phyloP scores from a whole-genome alignment of 2,888 invertebrate genomes.

The Adelognathus sp. region DNA sequence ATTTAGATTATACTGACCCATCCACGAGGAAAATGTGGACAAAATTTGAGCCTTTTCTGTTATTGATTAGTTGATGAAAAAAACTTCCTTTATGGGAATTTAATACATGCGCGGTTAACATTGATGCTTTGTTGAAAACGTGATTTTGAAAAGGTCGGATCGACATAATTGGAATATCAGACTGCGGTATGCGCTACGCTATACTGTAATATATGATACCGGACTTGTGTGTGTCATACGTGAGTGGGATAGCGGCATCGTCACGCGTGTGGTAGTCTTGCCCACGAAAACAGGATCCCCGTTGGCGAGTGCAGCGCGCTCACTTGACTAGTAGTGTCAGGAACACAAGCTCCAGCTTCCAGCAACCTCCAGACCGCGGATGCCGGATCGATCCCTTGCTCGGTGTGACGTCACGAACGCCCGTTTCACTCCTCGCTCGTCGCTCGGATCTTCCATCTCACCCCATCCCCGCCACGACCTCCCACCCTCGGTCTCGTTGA shows the following conservation, averaged over 20 bases:
- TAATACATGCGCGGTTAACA: no score
- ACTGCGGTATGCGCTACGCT: background rate
- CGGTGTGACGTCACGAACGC: constrained; percentile 60
- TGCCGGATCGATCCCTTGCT: constrained; percentile 65
- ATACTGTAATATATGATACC: background rate
- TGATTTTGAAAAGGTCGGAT: no score
- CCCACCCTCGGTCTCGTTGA: background rate
- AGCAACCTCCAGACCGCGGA: constrained; percentile 58
- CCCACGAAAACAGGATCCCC: background rate
- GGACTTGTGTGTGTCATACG: background rate
- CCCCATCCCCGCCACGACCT: no score
- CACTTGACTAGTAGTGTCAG: constrained; percentile 49
- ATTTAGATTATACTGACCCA: no score
- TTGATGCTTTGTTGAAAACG: no score
- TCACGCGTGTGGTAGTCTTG: background rate
- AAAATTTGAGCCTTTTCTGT: no score
- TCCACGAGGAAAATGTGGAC: no score
- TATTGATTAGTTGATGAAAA: background rate
- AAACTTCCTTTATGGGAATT: background rate
- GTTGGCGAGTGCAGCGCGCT: constrained; percentile 28
- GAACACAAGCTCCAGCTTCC: constrained; percentile 56
- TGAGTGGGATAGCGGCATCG: background rate
- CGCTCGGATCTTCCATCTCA: constrained; percentile 13
- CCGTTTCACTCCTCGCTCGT: constrained; percentile 28
- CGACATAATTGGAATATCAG: no score